Conservation (phyloP, 2,797 vertebrate genomes). For the Heteromormyrus szaboi region DNA sequence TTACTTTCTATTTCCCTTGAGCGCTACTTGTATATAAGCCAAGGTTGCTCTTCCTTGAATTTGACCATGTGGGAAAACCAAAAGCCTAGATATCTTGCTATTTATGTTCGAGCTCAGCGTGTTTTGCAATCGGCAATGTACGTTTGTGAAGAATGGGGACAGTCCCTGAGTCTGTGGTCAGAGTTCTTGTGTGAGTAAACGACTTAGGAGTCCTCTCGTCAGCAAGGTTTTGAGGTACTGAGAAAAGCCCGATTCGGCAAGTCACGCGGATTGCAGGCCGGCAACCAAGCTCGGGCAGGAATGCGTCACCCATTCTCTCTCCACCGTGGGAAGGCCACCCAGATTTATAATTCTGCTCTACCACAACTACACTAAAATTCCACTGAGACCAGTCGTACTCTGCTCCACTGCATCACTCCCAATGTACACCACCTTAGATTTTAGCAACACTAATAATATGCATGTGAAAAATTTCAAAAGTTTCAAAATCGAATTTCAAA, state of each 20-base stretch:
- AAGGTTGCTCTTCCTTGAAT: neutral
- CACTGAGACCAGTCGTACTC: neutral
- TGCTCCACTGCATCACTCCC: neutral
- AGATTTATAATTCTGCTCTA: neutral
- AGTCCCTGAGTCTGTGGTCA: constrained; percentile 1
- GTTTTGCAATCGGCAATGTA: neutral
- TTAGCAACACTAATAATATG: neutral
- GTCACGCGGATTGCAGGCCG: neutral
- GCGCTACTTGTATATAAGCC: neutral
- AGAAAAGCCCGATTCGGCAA: neutral
- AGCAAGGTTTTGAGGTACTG: neutral
- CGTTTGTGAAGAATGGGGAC: neutral
- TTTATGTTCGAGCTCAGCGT: neutral
- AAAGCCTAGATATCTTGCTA: constrained; percentile 9
- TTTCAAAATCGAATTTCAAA: neutral
- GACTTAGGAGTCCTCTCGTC: neutral
- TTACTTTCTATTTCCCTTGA: constrained; percentile 15
- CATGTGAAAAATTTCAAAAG: neutral
- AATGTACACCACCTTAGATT: neutral
- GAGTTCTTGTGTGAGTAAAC: neutral
- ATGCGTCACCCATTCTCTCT: neutral
- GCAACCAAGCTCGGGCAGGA: neutral
- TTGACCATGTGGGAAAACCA: neutral
- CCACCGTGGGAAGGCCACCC: constrained; percentile 10
- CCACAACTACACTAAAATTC: neutral